Evolutionary conservation across 2,888 invertebrate species (phyloP), one percentile per base, ranked within the genome.

Genomic region (Leptothorax acervorum): DNA sequence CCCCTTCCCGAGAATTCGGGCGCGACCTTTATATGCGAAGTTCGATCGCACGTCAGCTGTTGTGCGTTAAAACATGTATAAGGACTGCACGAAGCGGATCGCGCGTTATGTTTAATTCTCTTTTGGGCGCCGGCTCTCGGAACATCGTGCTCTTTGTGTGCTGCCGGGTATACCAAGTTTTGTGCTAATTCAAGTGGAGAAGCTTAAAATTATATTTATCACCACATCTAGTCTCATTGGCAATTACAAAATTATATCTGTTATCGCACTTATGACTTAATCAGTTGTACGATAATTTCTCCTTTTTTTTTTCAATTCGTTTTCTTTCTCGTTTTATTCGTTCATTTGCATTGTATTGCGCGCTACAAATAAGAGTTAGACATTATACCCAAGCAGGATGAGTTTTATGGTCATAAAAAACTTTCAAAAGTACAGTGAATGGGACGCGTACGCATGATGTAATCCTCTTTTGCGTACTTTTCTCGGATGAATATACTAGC

Each of bases 381-480:
- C 74, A 74, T 79, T 79, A 73, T 39, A 73, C 35, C 31, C 48
- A 39, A 60, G 60, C 60, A 45, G 31, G 39, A 79, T 60, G 60
- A 79, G 45, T 74, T 79, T 79, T 60, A 39, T 23, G 39, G 28
- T 60, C 35, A 60, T 79, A 73, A 74, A 75, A 74, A 74, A 81
- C 79, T 81, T 81, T 81, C n/a, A 74, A 81, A 81, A 81, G 79
- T 81, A 60, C 75, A 74, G 45, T 62, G 79, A 81, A 81, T 74
- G 75, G 48, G 60, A 75, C 75, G 79, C 53, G 55, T 70, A 70
- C 78, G 73, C 55, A 60, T 74, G 79, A 75, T 74, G 76, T 81
- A 81, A 81, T 81, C 79, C 79, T 81, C 75, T 81, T 81, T 81
- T 75, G 60, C 75, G 60, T 74, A 74, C 79, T 81, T 81, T 81